Evolutionary conservation across 1,140 invertebrate genomes (phyloP), one percentile per base, ranked within the genome.

Genomic region (Octopus sinensis): DNA sequence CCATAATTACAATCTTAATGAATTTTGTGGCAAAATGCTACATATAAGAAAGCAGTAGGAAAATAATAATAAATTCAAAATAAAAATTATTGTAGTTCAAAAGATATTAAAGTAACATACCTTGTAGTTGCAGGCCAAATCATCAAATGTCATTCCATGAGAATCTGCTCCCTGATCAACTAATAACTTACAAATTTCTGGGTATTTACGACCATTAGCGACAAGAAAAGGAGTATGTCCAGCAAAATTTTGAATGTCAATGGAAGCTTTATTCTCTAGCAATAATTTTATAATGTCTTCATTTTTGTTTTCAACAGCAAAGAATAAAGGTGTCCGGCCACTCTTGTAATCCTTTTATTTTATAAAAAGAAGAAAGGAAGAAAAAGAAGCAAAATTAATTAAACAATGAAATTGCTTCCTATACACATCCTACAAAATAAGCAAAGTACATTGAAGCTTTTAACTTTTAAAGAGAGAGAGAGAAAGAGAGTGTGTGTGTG

Each of bases 291-390:
- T 87, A 53, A 89, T 84, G 9, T 82, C 76, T 76, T 83, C 68
- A 53, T 84, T 79, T 71, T 88, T 86, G 23, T 80, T 83, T 80
- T 89, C 88, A 10, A 87, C 88, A 43, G 89, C 87, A 82, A 88
- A 86, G 82, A 88, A 90, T 62, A 90, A 78, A 6, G 86, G 83
- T 52, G 87, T 88, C 23, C 87, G 84, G 4, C 89, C 89, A 86
- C 89, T 89, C 76, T 88, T 90, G 43, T 87, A 88, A 85, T 90
- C 89, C 87, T 88, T 43, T 43, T 43, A 43, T 43, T 43, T 43
- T 43, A 43, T 1, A 43, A 43, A 43, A 43, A 43, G 30, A 43
- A 43, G 30, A 43, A 43, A 43, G 30, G 30, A 43, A 43, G 30
- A 43, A 43, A 43, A 43, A 43, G 30, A 43, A 43, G 30, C 30